A percentile compares a stretch with the other conserved stretches of the same genome.
Conservation (phyloP, 2,113 vertebrate genomes). For the Rhinolophus sinicus region DNA sequence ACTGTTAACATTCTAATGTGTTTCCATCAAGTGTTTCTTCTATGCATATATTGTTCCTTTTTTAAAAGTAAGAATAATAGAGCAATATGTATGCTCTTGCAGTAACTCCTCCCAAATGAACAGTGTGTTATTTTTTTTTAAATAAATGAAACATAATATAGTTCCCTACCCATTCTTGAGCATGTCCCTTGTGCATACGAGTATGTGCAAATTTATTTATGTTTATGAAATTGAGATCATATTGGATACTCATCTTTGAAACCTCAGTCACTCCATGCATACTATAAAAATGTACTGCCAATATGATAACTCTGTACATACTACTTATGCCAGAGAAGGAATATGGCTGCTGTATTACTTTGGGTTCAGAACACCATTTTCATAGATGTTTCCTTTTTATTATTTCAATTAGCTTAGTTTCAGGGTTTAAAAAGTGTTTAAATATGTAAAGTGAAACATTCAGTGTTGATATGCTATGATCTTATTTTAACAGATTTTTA, state of each 20-base stretch:
- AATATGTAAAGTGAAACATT: conserved; percentile 23
- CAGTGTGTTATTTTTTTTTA: conserved; percentile 36
- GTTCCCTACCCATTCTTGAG: neutral
- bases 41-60: neutral
- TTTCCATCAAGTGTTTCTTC: neutral
- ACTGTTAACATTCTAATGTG: neutral
- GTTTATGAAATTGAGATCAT: conserved; percentile 1
- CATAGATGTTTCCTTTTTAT: neutral
- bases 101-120: neutral
- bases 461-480: neutral
- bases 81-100: neutral
- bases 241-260: conserved; percentile 28
- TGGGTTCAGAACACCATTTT: neutral
- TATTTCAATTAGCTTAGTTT: neutral
- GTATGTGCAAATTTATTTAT: neutral
- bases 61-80: neutral
- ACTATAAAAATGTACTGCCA: conserved; percentile 9
- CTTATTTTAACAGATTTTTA: neutral
- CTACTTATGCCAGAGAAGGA: conserved; percentile 35
- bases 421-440: conserved; percentile 29
- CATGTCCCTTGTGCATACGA: neutral
- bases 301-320: neutral
- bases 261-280: neutral
- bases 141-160: neutral
- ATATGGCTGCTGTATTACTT: neutral